Percentiles rank a stretch among this genome's conserved stretches.
phyloP scores from a whole-genome alignment of 2,113 vertebrate species.

The Paradoxurus hermaphroditus region DNA sequence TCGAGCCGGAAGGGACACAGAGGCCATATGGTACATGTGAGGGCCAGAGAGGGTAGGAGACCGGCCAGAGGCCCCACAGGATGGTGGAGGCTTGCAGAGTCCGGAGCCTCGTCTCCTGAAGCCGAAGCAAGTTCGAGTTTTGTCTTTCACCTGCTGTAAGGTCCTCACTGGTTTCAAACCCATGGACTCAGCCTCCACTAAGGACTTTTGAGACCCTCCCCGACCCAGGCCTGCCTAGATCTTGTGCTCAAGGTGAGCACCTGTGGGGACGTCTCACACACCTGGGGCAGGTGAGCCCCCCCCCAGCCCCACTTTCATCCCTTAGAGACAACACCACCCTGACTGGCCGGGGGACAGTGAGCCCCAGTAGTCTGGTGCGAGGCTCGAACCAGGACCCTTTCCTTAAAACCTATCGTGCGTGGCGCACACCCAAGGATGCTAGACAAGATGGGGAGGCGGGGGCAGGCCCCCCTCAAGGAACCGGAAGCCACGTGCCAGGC shows the following conservation, averaged over 20 bases:
- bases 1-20: not conserved
- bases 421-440: not conserved
- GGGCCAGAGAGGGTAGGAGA: not conserved
- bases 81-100: rapidly evolving
- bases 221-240: not conserved
- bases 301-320: not conserved
- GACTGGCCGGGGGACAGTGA: not conserved
- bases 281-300: not conserved
- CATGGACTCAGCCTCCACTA: not conserved
- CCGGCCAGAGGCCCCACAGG: not conserved
- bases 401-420: rapidly evolving
- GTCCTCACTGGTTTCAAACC: not conserved
- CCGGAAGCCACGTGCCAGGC: not conserved
- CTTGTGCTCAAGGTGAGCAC: not conserved
- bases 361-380: not conserved
- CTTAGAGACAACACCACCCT: not conserved
- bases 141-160: not conserved
- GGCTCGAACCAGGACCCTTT: not conserved
- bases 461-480: too few relatives aligned
- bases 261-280: not conserved
- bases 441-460: not conserved
- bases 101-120: not conserved
- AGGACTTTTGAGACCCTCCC: not conserved
- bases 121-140: not conserved
- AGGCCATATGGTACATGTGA: not conserved